Evolutionary conservation across 2,797 vertebrate species (phyloP).

Genomic region (Gambelia wislizenii): DNA sequence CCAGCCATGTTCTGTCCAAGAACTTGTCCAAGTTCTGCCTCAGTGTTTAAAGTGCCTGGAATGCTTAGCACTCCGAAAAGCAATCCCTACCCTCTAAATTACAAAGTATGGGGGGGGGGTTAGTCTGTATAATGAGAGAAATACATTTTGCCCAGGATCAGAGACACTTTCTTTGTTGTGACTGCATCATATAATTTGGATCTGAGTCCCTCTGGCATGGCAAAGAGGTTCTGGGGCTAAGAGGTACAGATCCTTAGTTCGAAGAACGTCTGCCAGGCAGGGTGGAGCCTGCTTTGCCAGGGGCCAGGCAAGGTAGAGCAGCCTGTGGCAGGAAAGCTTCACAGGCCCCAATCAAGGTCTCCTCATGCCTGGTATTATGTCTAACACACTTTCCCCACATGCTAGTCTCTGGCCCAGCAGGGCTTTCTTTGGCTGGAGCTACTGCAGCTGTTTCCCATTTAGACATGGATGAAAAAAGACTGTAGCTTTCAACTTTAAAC

Average conservation of each 20-base stretch:
- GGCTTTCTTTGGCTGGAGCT: constrained; percentile 39
- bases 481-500: constrained; percentile 31
- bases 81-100: neutral
- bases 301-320: neutral
- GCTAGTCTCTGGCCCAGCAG: constrained; percentile 27
- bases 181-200: neutral
- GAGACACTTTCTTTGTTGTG: neutral
- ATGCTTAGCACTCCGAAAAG: neutral
- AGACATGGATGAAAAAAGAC: constrained; percentile 43
- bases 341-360: constrained; percentile 8
- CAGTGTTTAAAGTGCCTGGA: neutral
- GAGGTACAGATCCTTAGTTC: neutral
- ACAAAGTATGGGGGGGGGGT: neutral
- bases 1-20: too few species aligned
- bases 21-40: neutral
- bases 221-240: neutral
- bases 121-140: neutral
- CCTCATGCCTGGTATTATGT: constrained; percentile 18
- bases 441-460: constrained; percentile 51
- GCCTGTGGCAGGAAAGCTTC: neutral
- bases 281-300: neutral
- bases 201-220: neutral
- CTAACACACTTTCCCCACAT: constrained; percentile 37
- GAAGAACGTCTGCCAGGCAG: neutral
- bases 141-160: neutral